Percentiles rank a stretch among this genome's conserved stretches.
phyloP scores from a whole-genome alignment of 1,140 invertebrate species.

The Agrilus planipennis region DNA sequence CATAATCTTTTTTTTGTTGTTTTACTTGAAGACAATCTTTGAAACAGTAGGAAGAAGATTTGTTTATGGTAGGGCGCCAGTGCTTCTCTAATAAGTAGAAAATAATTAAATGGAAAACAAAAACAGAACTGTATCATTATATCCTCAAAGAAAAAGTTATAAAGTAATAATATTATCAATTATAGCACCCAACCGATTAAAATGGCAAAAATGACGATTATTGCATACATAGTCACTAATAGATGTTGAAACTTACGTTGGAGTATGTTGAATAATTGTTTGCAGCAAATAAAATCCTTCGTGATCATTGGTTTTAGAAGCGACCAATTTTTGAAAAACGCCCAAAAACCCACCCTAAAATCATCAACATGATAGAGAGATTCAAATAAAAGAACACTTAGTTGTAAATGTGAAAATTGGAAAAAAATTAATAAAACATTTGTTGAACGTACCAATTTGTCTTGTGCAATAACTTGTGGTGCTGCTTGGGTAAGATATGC shows the following conservation, averaged over 20 bases:
- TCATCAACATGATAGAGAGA: constrained; percentile 16
- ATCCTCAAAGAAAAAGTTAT: constrained; percentile 11
- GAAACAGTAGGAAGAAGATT: constrained; percentile 84
- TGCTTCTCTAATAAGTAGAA: constrained; percentile 40
- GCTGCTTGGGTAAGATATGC: constrained; percentile 71
- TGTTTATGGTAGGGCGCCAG: constrained; percentile 72
- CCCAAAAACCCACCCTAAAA: constrained; percentile 75
- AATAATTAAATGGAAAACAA: constrained; percentile 12
- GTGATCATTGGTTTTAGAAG: constrained; percentile 90
- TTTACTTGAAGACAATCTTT: constrained; percentile 81
- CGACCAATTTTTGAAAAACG: constrained; percentile 93
- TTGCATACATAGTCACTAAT: neutral
- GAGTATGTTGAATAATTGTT: constrained; percentile 64
- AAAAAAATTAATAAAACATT: too few relatives aligned
- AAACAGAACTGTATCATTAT: constrained; percentile 2
- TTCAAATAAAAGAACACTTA: too few relatives aligned
- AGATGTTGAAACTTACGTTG: constrained; percentile 39
- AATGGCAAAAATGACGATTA: neutral
- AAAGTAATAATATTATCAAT: constrained; percentile 7
- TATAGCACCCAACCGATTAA: neutral
- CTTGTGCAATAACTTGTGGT: constrained; percentile 52
- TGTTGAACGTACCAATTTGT: constrained; percentile 29
- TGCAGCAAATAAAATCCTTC: constrained; percentile 90
- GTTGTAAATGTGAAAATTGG: too few relatives aligned
- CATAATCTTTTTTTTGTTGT: constrained; percentile 62